These are phyloP conservation scores for Sciurus carolinensis DNA, from an alignment of 2,797 vertebrate species.

Conservation along the genomic window DNA sequence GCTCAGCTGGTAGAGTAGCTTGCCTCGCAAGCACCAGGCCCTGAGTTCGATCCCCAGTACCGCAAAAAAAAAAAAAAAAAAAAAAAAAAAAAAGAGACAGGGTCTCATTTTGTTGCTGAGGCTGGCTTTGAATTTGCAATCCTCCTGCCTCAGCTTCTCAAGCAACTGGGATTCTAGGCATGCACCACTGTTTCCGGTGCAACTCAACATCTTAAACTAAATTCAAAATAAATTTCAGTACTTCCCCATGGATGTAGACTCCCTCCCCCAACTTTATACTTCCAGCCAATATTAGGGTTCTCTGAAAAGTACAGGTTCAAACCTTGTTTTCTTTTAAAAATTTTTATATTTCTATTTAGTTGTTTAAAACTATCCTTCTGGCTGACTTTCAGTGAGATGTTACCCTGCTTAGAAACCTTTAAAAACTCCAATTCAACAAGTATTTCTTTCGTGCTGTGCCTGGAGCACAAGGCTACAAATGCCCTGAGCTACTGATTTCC, in stretches of 20 bases:
- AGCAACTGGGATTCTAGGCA: too few species aligned
- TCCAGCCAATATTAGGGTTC: neutral
- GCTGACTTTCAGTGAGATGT: slow-evolving; percentile 13
- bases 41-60: too few species aligned
- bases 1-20: too few species aligned
- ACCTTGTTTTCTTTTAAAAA: neutral
- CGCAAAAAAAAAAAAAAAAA: too few species aligned
- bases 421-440: neutral
- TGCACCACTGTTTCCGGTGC: too few species aligned
- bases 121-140: too few species aligned
- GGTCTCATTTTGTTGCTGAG: too few species aligned
- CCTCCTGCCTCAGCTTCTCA: too few species aligned
- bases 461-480: neutral
- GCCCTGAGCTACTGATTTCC: neutral
- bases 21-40: too few species aligned
- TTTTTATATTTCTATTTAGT: neutral
- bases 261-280: neutral
- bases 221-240: neutral
- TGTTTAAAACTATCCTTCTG: neutral
- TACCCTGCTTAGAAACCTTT: slow-evolving; percentile 15
- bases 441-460: neutral
- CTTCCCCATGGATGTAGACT: neutral
- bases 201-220: neutral
- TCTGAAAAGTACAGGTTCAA: neutral
- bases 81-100: too few species aligned